Percentiles rank a stretch among this genome's conserved stretches.
Conservation (phyloP, 2,888 invertebrate species). For the Pyrrhia umbra region DNA sequence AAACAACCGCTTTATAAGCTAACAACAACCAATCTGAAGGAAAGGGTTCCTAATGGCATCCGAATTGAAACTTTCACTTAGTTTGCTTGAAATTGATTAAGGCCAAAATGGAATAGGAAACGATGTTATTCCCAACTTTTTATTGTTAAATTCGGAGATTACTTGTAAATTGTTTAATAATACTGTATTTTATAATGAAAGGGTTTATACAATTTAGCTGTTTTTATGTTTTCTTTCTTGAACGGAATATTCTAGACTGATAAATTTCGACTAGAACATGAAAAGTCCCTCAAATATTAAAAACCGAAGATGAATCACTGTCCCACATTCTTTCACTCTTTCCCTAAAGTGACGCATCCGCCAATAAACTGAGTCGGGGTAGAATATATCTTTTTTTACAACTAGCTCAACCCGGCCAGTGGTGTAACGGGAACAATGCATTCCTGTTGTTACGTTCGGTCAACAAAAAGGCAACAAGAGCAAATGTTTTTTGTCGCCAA, state of each 20-base stretch:
- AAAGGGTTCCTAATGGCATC: constrained; percentile 70
- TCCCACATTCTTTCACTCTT: constrained; percentile 67
- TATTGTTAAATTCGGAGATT: constrained; percentile 32
- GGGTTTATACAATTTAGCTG: neutral
- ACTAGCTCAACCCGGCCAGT: constrained; percentile 72
- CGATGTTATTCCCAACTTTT: constrained; percentile 53
- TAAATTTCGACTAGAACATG: constrained; percentile 9
- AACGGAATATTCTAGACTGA: neutral
- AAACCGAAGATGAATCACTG: constrained; percentile 72
- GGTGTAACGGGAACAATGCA: constrained; percentile 85
- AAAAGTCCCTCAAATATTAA: constrained; percentile 44
- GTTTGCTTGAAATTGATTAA: constrained; percentile 80
- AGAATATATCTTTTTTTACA: constrained; percentile 79
- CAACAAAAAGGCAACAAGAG: constrained; percentile 84
- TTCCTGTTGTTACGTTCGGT: constrained; percentile 85
- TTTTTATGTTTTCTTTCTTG: neutral
- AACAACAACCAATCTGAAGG: constrained; percentile 60
- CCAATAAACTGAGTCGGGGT: constrained; percentile 77
- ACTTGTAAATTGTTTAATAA: constrained; percentile 9
- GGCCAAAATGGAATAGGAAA: constrained; percentile 72
- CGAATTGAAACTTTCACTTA: constrained; percentile 82
- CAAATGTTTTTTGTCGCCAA: constrained; percentile 86
- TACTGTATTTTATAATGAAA: neutral
- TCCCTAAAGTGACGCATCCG: constrained; percentile 62
- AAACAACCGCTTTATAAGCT: constrained; percentile 60